Evolutionary conservation across 1,140 invertebrate genomes (phyloP).

Genomic region (Bombus fervidus): DNA sequence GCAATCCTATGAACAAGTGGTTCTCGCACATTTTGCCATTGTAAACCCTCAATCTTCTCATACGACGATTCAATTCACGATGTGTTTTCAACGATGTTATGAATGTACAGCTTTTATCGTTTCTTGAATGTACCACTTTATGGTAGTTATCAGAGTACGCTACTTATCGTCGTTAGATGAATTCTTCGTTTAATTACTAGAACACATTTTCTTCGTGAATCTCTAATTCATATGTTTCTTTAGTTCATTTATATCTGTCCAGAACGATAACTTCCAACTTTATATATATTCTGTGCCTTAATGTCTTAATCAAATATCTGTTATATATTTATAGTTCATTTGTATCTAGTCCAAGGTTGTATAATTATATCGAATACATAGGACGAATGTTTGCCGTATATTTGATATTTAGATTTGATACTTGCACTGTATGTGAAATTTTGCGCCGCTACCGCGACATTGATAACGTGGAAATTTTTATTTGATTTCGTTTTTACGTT

Average conservation of each 20-base stretch:
- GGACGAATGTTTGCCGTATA: no score
- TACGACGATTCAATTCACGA: constrained; percentile 55
- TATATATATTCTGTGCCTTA: background rate
- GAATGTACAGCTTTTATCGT: background rate
- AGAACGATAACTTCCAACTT: background rate
- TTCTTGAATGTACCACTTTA: constrained; percentile 9
- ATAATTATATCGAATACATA: background rate
- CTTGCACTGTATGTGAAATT: background rate
- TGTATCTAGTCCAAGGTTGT: background rate
- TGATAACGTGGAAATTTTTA: background rate
- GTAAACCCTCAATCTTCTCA: constrained; percentile 18
- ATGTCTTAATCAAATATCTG: background rate
- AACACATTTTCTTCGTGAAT: background rate
- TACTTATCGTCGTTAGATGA: no score
- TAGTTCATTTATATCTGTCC: background rate
- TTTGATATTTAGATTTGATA: background rate
- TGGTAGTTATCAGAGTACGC: background rate
- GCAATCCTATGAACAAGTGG: constrained; percentile 31
- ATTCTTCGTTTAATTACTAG: background rate
- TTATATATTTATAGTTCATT: background rate
- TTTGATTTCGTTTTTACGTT: no score
- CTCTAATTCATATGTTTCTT: background rate
- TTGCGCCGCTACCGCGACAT: background rate
- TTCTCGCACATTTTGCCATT: constrained; percentile 60
- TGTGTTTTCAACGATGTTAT: constrained; percentile 31